Evolutionary conservation across 2,797 vertebrate genomes (phyloP).

Genomic region (Sebastes jordani): DNA sequence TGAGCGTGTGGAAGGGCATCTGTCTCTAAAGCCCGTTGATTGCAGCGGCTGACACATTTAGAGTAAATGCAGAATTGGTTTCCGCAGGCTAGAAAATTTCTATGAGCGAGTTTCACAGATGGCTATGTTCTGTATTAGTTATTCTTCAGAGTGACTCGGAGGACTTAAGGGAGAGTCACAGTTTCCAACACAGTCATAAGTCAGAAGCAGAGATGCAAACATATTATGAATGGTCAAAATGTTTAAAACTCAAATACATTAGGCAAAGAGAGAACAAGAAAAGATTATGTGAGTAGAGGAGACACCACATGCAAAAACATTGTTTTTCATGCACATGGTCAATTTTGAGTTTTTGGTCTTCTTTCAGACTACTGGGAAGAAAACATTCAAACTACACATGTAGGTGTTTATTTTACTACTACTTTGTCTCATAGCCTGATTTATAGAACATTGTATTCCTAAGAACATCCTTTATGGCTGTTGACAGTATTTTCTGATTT

Average conservation of each 20-base stretch:
- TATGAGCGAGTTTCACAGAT: slow-evolving; percentile 30
- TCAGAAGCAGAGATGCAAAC: not conserved
- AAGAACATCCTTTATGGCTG: too few relatives aligned
- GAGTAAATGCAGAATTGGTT: slow-evolving; percentile 47
- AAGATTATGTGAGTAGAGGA: not conserved
- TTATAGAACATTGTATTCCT: too few relatives aligned
- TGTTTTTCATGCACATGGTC: too few relatives aligned
- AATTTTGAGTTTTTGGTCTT: too few relatives aligned
- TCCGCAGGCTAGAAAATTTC: slow-evolving; percentile 31
- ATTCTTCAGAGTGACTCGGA: slow-evolving; percentile 7
- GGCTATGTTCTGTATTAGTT: slow-evolving; percentile 16
- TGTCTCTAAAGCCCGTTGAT: slow-evolving; percentile 53
- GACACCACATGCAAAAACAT: too few relatives aligned
- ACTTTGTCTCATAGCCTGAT: too few relatives aligned
- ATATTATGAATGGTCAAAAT: not conserved
- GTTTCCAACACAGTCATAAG: slow-evolving; percentile 4
- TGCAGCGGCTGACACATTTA: slow-evolving; percentile 44
- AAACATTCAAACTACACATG: too few relatives aligned
- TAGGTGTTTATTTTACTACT: too few relatives aligned
- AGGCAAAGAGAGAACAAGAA: not conserved
- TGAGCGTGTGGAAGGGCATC: slow-evolving; percentile 22
- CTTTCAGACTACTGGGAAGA: too few relatives aligned
- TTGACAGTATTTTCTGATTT: too few relatives aligned
- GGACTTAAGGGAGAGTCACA: not conserved
- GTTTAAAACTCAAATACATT: not conserved